These are phyloP conservation scores for Zelostemma sp. DNA, from an alignment of 1,140 invertebrate species.

Conservation along the genomic window DNA sequence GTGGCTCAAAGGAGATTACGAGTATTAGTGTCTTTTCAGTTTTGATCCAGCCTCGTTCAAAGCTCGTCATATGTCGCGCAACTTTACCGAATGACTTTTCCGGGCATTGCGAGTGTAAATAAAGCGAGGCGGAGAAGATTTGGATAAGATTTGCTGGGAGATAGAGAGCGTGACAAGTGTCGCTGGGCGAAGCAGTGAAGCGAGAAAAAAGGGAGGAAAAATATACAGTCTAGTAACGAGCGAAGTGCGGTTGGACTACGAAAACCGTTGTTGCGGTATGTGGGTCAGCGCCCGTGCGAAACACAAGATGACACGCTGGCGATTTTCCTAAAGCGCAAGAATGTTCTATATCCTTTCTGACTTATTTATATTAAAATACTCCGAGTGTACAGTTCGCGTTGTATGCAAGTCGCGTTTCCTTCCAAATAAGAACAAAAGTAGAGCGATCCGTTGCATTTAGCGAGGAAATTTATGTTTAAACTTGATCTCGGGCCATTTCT, in stretches of 20 bases:
- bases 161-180: too few relatives aligned
- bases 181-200: not conserved
- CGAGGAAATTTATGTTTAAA: too few relatives aligned
- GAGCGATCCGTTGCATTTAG: too few relatives aligned
- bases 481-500: too few relatives aligned
- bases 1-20: constrained; percentile 47
- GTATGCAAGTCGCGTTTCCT: too few relatives aligned
- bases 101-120: too few relatives aligned
- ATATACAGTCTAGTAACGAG: constrained; percentile 2
- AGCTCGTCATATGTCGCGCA: constrained; percentile 1
- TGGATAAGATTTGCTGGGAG: too few relatives aligned
- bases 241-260: constrained; percentile 30
- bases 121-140: too few relatives aligned
- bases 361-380: constrained; percentile 52
- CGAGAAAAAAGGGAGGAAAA: not conserved
- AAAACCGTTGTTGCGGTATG: constrained; percentile 49
- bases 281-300: constrained; percentile 45
- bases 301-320: constrained; percentile 32
- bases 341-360: constrained; percentile 34
- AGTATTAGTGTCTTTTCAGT: constrained; percentile 30
- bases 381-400: not conserved
- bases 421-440: too few relatives aligned
- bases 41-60: constrained; percentile 18
- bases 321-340: constrained; percentile 30
- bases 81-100: not conserved